phyloP scores from a whole-genome alignment of 2,888 invertebrate species.

The Reticulitermes lucifugus region DNA sequence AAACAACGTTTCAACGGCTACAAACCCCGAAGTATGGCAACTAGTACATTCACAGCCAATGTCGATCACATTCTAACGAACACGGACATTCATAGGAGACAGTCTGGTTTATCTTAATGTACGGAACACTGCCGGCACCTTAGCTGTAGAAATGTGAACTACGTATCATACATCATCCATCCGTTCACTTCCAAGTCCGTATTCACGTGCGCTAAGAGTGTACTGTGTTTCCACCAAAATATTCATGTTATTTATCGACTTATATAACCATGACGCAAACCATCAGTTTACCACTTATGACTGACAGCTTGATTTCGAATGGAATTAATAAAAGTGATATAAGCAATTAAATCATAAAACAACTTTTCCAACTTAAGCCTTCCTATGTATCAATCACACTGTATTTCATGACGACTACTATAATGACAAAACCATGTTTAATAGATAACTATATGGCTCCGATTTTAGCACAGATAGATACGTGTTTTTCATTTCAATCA shows the following conservation, averaged over 20 bases:
- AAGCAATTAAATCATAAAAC: slow-evolving; percentile 9
- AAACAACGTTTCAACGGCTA: slow-evolving; percentile 23
- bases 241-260: background rate
- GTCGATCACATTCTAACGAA: background rate
- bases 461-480: background rate
- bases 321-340: slow-evolving; percentile 29
- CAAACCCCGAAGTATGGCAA: background rate
- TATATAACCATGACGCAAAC: background rate
- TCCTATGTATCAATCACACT: slow-evolving; percentile 29
- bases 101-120: background rate
- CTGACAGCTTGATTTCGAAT: slow-evolving; percentile 5
- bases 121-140: background rate
- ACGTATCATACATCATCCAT: slow-evolving; percentile 32
- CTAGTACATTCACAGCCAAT: background rate
- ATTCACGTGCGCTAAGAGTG: background rate
- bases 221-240: background rate
- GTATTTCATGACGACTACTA: slow-evolving; percentile 10
- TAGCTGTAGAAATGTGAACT: slow-evolving; percentile 34
- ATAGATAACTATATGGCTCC: slow-evolving; percentile 11
- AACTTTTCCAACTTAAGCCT: slow-evolving; percentile 32
- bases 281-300: background rate
- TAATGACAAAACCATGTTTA: slow-evolving; percentile 40
- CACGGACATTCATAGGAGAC: background rate
- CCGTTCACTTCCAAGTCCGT: background rate
- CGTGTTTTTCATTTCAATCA: slow-evolving; percentile 16